Evolutionary conservation across 2,113 vertebrate genomes (phyloP).

Genomic region (Sebastes fasciatus): DNA sequence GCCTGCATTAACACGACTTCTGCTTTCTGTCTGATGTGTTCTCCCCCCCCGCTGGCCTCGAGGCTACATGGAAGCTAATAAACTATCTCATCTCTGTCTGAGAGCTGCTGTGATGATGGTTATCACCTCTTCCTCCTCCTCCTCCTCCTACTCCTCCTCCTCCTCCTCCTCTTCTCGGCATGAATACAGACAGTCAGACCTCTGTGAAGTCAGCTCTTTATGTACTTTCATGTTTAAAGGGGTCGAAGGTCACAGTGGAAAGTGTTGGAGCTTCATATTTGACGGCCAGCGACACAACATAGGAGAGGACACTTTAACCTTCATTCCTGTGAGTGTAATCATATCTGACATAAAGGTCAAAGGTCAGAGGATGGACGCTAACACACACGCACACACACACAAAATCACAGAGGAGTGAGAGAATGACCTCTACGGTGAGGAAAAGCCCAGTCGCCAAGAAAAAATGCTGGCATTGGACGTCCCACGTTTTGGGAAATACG

Average conservation of each 20-base stretch:
- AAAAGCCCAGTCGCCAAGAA: no score
- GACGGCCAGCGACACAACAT: neutral
- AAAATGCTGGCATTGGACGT: no score
- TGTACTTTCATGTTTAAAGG: neutral
- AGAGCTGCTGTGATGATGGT: slow-evolving; percentile 30
- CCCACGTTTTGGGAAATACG: no score
- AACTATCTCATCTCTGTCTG: slow-evolving; percentile 23
- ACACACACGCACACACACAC: neutral
- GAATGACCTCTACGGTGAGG: neutral
- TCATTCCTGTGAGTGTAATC: neutral
- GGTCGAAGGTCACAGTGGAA: slow-evolving; percentile 27
- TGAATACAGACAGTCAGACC: slow-evolving; percentile 1
- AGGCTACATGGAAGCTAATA: slow-evolving; percentile 41
- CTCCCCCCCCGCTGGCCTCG: slow-evolving; percentile 21
- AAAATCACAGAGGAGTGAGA: neutral
- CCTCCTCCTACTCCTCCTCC: slow-evolving; percentile 9
- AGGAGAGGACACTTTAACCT: slow-evolving; percentile 8
- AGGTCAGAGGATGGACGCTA: neutral
- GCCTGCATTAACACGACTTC: slow-evolving; percentile 31
- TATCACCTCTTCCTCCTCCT: slow-evolving; percentile 16
- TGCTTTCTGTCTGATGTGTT: slow-evolving; percentile 34
- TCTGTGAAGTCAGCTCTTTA: neutral
- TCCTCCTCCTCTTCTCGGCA: neutral
- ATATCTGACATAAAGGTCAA: slow-evolving; percentile 22
- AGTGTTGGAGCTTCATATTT: neutral